Evolutionary conservation across 2,113 vertebrate genomes (phyloP).

Genomic region (Mixornis gularis): DNA sequence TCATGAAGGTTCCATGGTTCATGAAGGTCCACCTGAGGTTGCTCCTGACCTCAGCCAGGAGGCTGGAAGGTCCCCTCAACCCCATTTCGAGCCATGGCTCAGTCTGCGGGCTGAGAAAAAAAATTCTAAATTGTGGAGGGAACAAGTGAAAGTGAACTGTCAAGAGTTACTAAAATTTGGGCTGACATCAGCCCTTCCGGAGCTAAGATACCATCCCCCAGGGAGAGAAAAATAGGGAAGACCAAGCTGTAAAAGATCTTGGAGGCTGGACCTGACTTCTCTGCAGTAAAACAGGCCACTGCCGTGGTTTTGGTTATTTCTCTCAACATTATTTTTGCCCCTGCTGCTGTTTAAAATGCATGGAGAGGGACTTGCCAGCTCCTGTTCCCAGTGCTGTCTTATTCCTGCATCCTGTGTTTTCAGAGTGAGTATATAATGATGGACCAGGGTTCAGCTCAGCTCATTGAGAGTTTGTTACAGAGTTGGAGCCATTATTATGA

Average conservation of each 20-base stretch:
- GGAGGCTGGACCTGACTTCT: background rate
- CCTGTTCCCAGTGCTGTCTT: background rate
- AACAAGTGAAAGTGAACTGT: background rate
- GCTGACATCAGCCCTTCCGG: background rate
- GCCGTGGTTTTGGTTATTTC: background rate
- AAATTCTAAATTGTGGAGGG: background rate
- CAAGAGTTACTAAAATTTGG: background rate
- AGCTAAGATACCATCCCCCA: background rate
- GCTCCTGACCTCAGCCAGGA: background rate
- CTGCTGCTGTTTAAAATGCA: background rate
- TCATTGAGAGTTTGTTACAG: background rate
- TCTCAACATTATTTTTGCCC: background rate
- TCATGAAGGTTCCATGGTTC: background rate
- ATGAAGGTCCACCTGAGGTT: background rate
- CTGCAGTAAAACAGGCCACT: background rate
- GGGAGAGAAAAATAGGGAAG: background rate
- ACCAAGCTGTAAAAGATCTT: background rate
- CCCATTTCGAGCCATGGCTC: background rate
- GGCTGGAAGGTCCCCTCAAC: background rate
- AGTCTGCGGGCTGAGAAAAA: background rate
- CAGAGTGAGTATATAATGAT: background rate
- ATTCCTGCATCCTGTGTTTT: background rate
- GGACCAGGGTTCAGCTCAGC: background rate
- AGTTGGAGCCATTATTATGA: conserved; percentile 14
- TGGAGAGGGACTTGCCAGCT: background rate